Evolutionary conservation across 2,113 vertebrate species (phyloP).

Genomic region (Phainopepla nitens): DNA sequence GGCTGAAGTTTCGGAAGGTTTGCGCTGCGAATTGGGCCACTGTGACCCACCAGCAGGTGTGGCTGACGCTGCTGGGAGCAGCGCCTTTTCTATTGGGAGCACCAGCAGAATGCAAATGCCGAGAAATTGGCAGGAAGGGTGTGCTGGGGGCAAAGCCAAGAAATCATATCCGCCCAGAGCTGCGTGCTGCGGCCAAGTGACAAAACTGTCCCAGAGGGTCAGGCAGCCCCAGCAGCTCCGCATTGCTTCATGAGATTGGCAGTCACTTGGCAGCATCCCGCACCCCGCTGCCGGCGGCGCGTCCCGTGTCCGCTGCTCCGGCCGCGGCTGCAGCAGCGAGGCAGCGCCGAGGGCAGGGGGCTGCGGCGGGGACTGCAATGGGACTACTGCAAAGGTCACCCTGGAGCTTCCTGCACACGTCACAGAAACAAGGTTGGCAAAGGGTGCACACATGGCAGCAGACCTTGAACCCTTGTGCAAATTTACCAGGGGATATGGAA

Average conservation of each 20-base stretch:
- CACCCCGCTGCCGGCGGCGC: fast-evolving
- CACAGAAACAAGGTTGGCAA: background rate
- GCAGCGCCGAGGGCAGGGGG: too few relatives aligned
- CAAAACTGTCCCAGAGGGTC: background rate
- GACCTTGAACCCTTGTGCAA: slow-evolving; percentile 44
- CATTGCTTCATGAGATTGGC: background rate
- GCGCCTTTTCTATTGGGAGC: background rate
- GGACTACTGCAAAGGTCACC: background rate
- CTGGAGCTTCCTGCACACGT: background rate
- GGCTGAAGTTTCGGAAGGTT: background rate
- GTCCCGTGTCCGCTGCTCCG: background rate
- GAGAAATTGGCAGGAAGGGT: slow-evolving; percentile 33
- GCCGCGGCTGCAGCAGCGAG: too few relatives aligned
- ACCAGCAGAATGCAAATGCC: slow-evolving; percentile 1
- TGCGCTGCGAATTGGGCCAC: background rate
- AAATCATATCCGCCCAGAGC: slow-evolving; percentile 42
- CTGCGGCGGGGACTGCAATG: background rate
- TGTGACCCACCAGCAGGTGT: slow-evolving; percentile 7
- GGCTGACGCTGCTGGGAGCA: background rate
- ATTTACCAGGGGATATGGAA: slow-evolving; percentile 22
- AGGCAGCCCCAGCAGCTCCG: background rate
- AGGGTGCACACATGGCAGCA: background rate
- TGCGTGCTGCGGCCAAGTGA: background rate
- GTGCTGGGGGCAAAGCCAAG: slow-evolving; percentile 46
- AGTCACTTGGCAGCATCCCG: background rate